A percentile compares a stretch with the other conserved stretches of the same genome.
Conservation (phyloP, 2,113 vertebrate genomes). For the Siniperca knerii region DNA sequence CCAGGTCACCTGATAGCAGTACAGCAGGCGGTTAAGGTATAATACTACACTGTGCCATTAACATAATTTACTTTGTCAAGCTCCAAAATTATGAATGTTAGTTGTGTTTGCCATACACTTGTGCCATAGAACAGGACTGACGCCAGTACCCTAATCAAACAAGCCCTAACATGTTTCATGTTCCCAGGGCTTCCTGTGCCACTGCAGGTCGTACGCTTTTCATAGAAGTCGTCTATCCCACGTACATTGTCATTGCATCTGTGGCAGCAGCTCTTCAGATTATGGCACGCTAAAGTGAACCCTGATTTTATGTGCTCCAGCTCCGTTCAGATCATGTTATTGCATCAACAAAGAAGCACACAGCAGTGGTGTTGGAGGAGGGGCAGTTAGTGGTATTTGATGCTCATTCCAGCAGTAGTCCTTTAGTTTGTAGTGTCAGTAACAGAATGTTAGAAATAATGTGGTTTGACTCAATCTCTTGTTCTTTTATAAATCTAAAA, state of each 20-base stretch:
- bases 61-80: constrained; percentile 50
- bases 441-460: constrained; percentile 23
- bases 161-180: constrained; percentile 9
- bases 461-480: constrained; percentile 31
- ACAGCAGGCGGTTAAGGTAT: constrained; percentile 34
- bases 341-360: constrained; percentile 37
- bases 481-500: constrained; percentile 32
- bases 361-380: background rate
- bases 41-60: constrained; percentile 63
- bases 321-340: constrained; percentile 22
- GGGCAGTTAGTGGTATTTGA: constrained; percentile 10
- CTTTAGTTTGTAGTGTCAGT: constrained; percentile 43
- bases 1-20: constrained; percentile 25
- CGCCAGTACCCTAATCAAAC: constrained; percentile 25
- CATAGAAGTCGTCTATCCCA: background rate
- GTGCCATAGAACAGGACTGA: constrained; percentile 60
- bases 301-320: constrained; percentile 3
- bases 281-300: background rate
- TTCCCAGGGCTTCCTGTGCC: constrained; percentile 26
- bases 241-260: background rate
- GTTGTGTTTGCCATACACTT: constrained; percentile 46
- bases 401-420: constrained; percentile 27
- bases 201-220: constrained; percentile 22
- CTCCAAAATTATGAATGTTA: constrained; percentile 57
- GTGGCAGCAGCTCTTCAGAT: constrained; percentile 1